Percentiles rank a stretch among this genome's conserved stretches.
phyloP scores from a whole-genome alignment of 2,888 invertebrate genomes.

The Microplitis manilae region DNA sequence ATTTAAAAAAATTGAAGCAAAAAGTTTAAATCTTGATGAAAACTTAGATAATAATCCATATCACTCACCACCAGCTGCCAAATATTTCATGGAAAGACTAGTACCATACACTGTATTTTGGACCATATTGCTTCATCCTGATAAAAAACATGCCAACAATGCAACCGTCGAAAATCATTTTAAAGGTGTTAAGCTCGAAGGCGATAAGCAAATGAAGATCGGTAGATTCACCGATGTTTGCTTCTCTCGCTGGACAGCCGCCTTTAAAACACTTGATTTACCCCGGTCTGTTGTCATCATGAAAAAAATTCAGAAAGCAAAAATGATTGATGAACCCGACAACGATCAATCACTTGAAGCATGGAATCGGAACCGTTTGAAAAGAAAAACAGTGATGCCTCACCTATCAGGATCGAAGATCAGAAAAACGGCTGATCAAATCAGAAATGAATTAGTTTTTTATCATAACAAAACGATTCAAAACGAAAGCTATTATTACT shows the following conservation, averaged over 20 bases:
- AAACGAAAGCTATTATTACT: constrained; percentile 8
- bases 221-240: neutral
- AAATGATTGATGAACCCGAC: neutral
- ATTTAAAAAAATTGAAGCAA: neutral
- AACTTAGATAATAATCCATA: too few relatives aligned
- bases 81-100: neutral
- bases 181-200: neutral
- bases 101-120: neutral
- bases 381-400: neutral
- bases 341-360: neutral
- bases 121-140: neutral
- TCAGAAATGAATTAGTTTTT: neutral
- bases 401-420: neutral
- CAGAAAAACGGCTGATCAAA: neutral
- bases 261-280: neutral
- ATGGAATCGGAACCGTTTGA: neutral
- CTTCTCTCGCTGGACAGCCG: neutral
- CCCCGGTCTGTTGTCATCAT: neutral
- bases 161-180: constrained; percentile 1
- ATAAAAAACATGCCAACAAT: neutral
- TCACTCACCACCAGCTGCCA: too few relatives aligned
- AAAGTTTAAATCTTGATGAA: neutral
- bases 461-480: neutral
- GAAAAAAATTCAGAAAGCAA: neutral
- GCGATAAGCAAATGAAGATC: neutral